These are phyloP conservation scores for Epistrophe grossulariae DNA, from an alignment of 2,888 invertebrate species.

Conservation along the genomic window DNA sequence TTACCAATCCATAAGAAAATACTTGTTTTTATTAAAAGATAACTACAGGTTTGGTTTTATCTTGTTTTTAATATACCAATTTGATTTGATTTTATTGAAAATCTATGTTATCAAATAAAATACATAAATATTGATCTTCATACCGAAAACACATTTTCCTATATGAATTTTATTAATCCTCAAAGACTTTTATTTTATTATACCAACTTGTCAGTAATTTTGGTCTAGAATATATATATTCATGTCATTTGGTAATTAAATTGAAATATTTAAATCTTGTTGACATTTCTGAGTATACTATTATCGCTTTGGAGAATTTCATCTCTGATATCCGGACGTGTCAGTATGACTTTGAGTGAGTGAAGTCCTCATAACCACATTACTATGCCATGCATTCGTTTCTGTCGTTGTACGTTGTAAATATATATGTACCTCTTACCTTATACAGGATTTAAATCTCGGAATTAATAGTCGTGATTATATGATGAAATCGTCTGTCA, in stretches of 20 bases:
- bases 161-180: neutral
- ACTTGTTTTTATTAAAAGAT: too few relatives aligned
- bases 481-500: constrained; percentile 66
- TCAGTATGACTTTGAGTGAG: constrained; percentile 19
- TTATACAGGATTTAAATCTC: constrained; percentile 39
- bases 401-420: constrained; percentile 3
- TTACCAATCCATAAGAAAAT: too few relatives aligned
- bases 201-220: neutral
- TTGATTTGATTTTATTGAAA: too few relatives aligned
- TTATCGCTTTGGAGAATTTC: constrained; percentile 5
- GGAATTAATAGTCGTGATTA: constrained; percentile 71
- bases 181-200: neutral
- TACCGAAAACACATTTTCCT: too few relatives aligned
- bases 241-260: constrained; percentile 29
- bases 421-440: neutral
- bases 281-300: constrained; percentile 5
- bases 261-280: constrained; percentile 25
- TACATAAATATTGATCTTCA: too few relatives aligned
- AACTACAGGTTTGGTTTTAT: too few relatives aligned
- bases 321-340: constrained; percentile 4
- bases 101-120: too few relatives aligned
- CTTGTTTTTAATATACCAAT: too few relatives aligned
- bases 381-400: constrained; percentile 10
- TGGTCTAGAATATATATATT: neutral
- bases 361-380: constrained; percentile 59